These are phyloP conservation scores for Catharus bicknelli DNA, from an alignment of 2,113 vertebrate genomes.

Conservation along the genomic window DNA sequence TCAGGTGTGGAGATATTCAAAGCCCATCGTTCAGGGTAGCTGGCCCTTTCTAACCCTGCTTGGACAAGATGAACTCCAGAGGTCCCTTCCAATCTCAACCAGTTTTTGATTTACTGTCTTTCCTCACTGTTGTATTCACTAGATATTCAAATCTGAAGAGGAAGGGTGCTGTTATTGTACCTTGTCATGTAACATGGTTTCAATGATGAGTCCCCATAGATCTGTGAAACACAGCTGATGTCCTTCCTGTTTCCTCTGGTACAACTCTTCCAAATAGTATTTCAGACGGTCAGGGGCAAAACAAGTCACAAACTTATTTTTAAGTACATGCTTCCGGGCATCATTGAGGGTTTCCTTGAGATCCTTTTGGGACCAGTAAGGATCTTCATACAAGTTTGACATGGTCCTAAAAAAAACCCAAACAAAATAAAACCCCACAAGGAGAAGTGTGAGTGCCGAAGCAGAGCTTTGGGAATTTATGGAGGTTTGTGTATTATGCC, in stretches of 20 bases:
- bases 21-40: not conserved
- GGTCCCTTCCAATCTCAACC: not conserved
- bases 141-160: not conserved
- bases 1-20: not conserved
- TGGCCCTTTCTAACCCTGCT: not conserved
- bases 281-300: conserved; percentile 72
- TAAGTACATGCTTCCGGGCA: conserved; percentile 68
- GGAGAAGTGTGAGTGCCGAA: not conserved
- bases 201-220: conserved; percentile 81
- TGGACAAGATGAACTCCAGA: not conserved
- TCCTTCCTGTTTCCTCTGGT: conserved; percentile 72
- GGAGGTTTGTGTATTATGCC: not conserved
- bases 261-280: conserved; percentile 75
- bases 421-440: not conserved
- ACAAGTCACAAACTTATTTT: conserved; percentile 67
- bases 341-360: conserved; percentile 63
- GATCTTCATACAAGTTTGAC: conserved; percentile 78
- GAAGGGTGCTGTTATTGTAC: conserved; percentile 50
- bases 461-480: not conserved
- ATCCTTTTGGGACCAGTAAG: conserved; percentile 82
- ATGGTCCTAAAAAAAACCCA: conserved; percentile 73
- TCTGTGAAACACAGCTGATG: conserved; percentile 79
- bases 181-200: conserved; percentile 78
- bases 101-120: not conserved
- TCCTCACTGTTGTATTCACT: not conserved